These are phyloP conservation scores for Euura saliciscinereae DNA, from an alignment of 1,140 invertebrate genomes.

Conservation along the genomic window DNA sequence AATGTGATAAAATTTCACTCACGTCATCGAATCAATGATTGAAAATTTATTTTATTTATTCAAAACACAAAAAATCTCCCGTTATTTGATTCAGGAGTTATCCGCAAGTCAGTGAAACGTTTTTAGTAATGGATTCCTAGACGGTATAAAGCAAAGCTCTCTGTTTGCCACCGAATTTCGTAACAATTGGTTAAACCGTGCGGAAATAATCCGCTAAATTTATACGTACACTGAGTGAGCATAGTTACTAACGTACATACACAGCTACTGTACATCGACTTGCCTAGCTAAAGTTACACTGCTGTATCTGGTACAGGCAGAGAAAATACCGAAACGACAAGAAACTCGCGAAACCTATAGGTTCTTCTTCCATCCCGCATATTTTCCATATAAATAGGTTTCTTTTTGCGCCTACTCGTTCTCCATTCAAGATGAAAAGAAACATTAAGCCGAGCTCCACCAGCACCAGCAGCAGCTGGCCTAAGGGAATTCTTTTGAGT, in stretches of 20 bases:
- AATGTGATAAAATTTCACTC: neutral
- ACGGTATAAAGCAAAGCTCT: neutral
- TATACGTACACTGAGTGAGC: neutral
- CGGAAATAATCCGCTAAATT: conserved; percentile 5
- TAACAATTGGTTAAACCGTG: conserved; percentile 1
- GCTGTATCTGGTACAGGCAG: neutral
- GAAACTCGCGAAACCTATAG: neutral
- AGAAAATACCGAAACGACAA: neutral
- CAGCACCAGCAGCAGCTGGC: neutral
- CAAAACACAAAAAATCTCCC: no score
- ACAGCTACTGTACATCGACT: no score
- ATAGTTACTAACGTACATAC: neutral
- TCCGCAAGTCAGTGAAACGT: neutral
- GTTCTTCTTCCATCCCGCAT: neutral
- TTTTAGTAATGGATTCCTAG: conserved; percentile 2
- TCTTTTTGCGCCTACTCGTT: neutral
- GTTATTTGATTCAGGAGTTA: neutral
- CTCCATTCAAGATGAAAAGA: neutral
- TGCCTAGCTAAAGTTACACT: neutral
- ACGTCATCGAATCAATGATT: no score
- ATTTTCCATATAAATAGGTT: conserved; percentile 4
- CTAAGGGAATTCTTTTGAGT: neutral
- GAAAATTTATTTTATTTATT: no score
- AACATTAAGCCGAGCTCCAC: neutral
- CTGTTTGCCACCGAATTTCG: neutral